Evolutionary conservation across 2,888 invertebrate genomes (phyloP).

Genomic region (Griposia aprilina): DNA sequence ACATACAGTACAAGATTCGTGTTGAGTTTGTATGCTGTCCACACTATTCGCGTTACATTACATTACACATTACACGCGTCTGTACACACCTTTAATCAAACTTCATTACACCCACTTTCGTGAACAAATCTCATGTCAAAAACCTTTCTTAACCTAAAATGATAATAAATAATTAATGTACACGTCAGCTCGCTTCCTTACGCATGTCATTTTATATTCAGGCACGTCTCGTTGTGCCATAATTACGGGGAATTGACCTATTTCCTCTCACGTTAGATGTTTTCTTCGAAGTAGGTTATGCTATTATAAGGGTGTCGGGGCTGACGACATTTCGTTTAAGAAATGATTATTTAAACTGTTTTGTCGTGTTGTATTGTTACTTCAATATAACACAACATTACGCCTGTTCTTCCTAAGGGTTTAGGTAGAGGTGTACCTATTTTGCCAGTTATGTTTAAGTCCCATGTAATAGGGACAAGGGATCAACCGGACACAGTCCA

Average conservation of each 20-base stretch:
- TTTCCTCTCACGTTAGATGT: constrained; percentile 42
- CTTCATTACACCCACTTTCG: neutral
- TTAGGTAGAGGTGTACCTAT: neutral
- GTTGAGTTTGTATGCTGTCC: too few relatives aligned
- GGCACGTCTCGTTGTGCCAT: constrained; percentile 27
- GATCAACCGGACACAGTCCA: neutral
- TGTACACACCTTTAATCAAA: neutral
- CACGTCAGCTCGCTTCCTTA: constrained; percentile 13
- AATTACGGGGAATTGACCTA: constrained; percentile 55
- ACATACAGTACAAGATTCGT: too few relatives aligned
- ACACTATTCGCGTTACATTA: too few relatives aligned
- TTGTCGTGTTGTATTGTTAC: too few relatives aligned
- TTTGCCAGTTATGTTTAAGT: neutral
- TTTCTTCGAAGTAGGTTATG: constrained; percentile 53
- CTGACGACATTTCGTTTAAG: neutral
- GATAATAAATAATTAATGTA: constrained; percentile 26
- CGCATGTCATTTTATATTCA: constrained; percentile 51
- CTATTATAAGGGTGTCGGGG: constrained; percentile 19
- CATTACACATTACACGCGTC: too few relatives aligned
- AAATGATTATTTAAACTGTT: neutral
- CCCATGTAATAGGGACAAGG: neutral
- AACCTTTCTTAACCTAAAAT: constrained; percentile 23
- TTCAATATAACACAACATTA: too few relatives aligned
- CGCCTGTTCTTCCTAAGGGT: neutral
- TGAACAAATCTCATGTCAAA: constrained; percentile 24